These are phyloP conservation scores for Oxyruncus cristatus DNA, from an alignment of 2,113 vertebrate genomes.

Conservation along the genomic window DNA sequence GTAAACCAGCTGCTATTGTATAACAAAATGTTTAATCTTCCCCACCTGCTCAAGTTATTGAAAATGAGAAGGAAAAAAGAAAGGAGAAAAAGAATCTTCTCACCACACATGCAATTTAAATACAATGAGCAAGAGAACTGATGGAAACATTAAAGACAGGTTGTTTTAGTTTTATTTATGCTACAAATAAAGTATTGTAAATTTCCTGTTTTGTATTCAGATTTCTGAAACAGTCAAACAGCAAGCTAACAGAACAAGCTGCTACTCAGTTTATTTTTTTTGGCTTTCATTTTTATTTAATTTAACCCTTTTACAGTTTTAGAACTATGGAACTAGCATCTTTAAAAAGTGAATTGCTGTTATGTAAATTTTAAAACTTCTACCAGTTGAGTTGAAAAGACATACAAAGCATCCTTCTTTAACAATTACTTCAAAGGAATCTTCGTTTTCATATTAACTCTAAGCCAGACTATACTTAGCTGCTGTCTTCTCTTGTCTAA, in stretches of 20 bases:
- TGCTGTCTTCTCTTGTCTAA: not conserved
- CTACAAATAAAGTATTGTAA: not conserved
- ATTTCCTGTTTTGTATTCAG: not conserved
- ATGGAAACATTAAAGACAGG: not conserved
- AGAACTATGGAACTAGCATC: not conserved
- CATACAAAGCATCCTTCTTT: not conserved
- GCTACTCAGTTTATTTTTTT: not conserved
- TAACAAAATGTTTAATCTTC: conserved; percentile 25
- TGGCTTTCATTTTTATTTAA: not conserved
- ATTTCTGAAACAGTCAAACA: not conserved
- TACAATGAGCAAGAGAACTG: not conserved
- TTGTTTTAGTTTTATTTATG: not conserved
- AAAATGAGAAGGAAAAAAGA: not conserved
- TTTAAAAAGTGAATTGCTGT: not conserved
- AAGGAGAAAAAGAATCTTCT: not conserved
- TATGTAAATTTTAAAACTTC: not conserved
- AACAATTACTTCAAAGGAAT: not conserved
- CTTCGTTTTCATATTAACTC: not conserved
- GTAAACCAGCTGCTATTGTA: not conserved
- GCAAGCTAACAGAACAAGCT: not conserved
- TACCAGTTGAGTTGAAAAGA: not conserved
- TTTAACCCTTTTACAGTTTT: not conserved
- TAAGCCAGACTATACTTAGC: not conserved
- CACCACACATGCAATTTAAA: not conserved
- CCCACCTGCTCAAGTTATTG: not conserved